These are phyloP conservation scores for Limenitis camilla DNA, from an alignment of 2,888 invertebrate genomes.

Conservation along the genomic window DNA sequence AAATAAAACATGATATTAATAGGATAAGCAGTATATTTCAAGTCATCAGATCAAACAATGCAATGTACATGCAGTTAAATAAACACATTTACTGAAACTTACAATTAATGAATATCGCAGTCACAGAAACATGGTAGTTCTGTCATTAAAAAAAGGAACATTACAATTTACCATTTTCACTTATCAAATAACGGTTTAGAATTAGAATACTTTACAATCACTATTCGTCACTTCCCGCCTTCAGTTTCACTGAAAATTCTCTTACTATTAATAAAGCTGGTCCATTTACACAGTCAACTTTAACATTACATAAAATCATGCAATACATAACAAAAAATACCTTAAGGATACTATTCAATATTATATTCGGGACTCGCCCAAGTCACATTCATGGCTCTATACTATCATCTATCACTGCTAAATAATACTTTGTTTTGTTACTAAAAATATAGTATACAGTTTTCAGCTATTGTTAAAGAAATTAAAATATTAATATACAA, in stretches of 20 bases:
- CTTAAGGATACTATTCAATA: slow-evolving; percentile 13
- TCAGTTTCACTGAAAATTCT: slow-evolving; percentile 56
- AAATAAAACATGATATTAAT: slow-evolving; percentile 33
- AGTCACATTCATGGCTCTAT: slow-evolving; percentile 3
- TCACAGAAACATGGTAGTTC: slow-evolving; percentile 25
- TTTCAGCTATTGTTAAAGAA: too few species aligned
- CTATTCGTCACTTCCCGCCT: slow-evolving; percentile 33
- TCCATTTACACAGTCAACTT: slow-evolving; percentile 52
- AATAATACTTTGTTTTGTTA: too few species aligned
- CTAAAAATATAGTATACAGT: too few species aligned
- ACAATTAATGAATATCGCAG: slow-evolving; percentile 8
- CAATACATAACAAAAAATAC: slow-evolving; percentile 45
- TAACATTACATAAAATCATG: slow-evolving; percentile 57
- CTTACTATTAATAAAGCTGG: slow-evolving; percentile 53
- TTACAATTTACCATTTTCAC: slow-evolving; percentile 17
- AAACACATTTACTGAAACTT: slow-evolving; percentile 9
- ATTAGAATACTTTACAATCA: slow-evolving; percentile 35
- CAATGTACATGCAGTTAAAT: slow-evolving; percentile 29
- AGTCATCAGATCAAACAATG: slow-evolving; percentile 42
- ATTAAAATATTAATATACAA: too few species aligned
- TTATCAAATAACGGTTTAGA: slow-evolving; percentile 41
- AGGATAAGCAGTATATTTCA: slow-evolving; percentile 43
- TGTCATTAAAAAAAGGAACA: slow-evolving; percentile 18
- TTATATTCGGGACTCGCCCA: slow-evolving; percentile 10
- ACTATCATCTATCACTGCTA: slow-evolving; percentile 4